Evolutionary conservation across 1,140 invertebrate species (phyloP), one percentile per base, ranked within the genome.

Genomic region (Popillia japonica): DNA sequence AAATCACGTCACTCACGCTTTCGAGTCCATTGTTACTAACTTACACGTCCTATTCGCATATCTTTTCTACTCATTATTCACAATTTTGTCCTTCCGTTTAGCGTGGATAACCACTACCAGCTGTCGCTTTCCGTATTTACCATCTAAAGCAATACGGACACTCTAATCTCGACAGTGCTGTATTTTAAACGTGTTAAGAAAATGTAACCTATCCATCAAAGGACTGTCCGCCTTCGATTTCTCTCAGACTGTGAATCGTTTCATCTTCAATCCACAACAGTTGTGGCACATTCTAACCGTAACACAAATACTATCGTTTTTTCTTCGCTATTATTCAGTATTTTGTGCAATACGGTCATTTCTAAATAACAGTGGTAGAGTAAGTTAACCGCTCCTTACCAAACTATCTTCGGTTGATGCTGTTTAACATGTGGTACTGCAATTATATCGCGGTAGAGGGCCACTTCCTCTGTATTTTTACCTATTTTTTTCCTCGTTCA

Each of bases 41-140:
- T 80, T 78, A 78, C 73, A 78, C 78, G 61, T 78, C 72, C 64
- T 41, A 73, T 73, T 73, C 77, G 59, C 61, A 48, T 23, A 64
- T 81, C 78, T 59, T 78, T 80, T 80, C 76, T 78, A 59, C 48
- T 79, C 75, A 81, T 81, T 80, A 80, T 80, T 81, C 77, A 68
- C 75, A 78, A 80, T 81, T 81, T 80, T 80, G 80, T 80, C 80
- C 80, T 81, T 81, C 80, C 80, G 80, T 81, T 81, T 80, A 80
- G 77, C 78, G 55, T 68, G 77, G 40, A 75, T 78, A 41, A 79
- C 75, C 34, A 41, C 17, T 77, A 73, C 59, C 80, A 79, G 20
- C 27, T 64, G 72, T 20, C 48, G 73, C 76, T 75, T 78, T 22
- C 78, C 74, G 9, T 40, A 23, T 34, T 41, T 23, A 14, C 40